These are phyloP conservation scores for Myotis lucifugus DNA, from an alignment of 2,113 vertebrate species.

Conservation along the genomic window DNA sequence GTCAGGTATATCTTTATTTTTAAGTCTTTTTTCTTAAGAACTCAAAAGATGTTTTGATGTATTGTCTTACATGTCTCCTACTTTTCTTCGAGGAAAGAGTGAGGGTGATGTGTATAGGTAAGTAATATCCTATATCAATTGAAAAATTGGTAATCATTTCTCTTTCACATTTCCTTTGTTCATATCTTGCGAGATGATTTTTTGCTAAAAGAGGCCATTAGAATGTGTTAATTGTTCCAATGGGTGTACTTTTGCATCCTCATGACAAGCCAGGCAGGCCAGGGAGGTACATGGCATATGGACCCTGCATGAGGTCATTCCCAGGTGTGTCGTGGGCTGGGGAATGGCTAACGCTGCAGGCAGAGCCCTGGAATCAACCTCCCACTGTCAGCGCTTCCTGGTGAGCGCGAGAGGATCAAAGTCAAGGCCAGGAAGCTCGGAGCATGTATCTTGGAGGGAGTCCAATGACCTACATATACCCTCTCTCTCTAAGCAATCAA, in stretches of 20 bases:
- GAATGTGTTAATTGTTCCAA: not conserved
- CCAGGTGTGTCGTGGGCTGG: too few relatives aligned
- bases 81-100: not conserved
- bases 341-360: not conserved
- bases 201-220: not conserved
- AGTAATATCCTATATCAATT: not conserved
- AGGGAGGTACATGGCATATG: rapidly evolving
- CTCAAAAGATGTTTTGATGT: not conserved
- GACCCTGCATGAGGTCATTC: not conserved
- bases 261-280: not conserved
- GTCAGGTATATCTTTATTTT: not conserved
- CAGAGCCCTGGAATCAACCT: not conserved
- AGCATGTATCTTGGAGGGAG: not conserved
- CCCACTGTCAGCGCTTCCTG: rapidly evolving
- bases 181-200: not conserved
- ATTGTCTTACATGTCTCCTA: not conserved
- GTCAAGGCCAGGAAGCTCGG: too few relatives aligned
- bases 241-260: not conserved
- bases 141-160: not conserved
- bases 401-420: not conserved
- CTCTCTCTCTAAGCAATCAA: not conserved
- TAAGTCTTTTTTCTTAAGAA: not conserved
- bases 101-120: not conserved
- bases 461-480: too few relatives aligned
- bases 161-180: not conserved